phyloP scores from a whole-genome alignment of 92 coral and sea anemone genomes.

The Zoanthus sansibaricus region DNA sequence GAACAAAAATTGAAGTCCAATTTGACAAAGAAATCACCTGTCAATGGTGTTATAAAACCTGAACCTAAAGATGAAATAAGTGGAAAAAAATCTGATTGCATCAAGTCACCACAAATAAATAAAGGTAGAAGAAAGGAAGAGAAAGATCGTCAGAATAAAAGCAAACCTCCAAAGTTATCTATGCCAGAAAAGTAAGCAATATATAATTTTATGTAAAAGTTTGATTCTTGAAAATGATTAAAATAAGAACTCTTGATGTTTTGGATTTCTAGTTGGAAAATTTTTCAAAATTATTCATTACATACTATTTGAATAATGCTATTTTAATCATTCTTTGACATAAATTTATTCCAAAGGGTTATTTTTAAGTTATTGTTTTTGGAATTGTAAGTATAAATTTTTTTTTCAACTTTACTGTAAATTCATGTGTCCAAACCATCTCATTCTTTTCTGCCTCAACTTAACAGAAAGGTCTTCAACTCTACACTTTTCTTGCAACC shows the following conservation, averaged over 20 bases:
- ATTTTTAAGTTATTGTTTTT: too few species aligned
- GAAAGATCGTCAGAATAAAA: conserved; percentile 51
- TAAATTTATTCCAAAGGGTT: too few species aligned
- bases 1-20: conserved; percentile 26
- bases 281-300: too few species aligned
- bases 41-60: conserved; percentile 30
- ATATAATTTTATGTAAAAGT: not conserved
- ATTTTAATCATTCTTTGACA: too few species aligned
- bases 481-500: too few species aligned
- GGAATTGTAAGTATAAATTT: too few species aligned
- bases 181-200: conserved; percentile 65
- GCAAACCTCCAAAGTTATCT: conserved; percentile 72
- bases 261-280: not conserved
- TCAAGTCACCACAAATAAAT: not conserved
- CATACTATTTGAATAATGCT: too few species aligned
- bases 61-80: conserved; percentile 1
- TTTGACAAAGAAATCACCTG: not conserved
- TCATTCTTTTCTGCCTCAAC: too few species aligned
- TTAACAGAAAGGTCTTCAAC: too few species aligned
- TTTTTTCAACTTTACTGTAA: too few species aligned
- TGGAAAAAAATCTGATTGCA: not conserved
- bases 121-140: conserved; percentile 49
- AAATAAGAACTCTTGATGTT: not conserved
- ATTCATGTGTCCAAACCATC: too few species aligned
- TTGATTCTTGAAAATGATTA: not conserved